phyloP scores from a whole-genome alignment of 2,888 invertebrate species.

The Sussaba pulchella region DNA sequence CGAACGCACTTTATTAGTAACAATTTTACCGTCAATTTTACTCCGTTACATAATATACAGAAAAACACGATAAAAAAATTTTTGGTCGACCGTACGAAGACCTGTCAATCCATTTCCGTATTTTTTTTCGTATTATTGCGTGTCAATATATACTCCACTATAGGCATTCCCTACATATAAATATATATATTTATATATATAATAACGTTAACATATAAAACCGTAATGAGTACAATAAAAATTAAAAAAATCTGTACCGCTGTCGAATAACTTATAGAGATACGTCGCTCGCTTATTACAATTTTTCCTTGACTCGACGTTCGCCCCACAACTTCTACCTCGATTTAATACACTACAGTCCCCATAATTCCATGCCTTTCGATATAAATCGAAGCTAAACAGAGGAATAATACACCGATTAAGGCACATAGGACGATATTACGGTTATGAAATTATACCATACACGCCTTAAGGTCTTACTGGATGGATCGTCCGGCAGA shows the following conservation, averaged over 20 bases:
- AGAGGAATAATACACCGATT: conserved; percentile 36
- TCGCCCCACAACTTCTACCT: background rate
- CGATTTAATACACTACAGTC: background rate
- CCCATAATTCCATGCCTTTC: background rate
- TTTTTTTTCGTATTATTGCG: background rate
- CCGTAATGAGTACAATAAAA: conserved; percentile 6
- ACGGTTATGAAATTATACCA: too few species aligned
- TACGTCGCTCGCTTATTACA: background rate
- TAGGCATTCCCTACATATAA: too few species aligned
- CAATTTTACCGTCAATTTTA: background rate
- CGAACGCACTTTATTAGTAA: conserved; percentile 34
- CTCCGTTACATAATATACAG: conserved; percentile 1
- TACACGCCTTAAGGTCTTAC: too few species aligned
- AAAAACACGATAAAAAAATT: conserved; percentile 14
- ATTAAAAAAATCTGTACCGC: background rate
- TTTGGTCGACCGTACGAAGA: background rate
- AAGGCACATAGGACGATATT: conserved; percentile 45
- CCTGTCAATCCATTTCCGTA: background rate
- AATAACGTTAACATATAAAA: conserved; percentile 23
- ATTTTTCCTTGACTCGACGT: background rate
- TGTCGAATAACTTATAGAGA: conserved; percentile 1
- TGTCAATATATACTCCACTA: conserved; percentile 18
- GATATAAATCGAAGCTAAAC: conserved; percentile 1
- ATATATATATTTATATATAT: conserved; percentile 32
- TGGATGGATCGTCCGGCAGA: too few species aligned